These are phyloP conservation scores for Catharus bicknelli DNA, from an alignment of 2,113 vertebrate genomes.

Conservation along the genomic window DNA sequence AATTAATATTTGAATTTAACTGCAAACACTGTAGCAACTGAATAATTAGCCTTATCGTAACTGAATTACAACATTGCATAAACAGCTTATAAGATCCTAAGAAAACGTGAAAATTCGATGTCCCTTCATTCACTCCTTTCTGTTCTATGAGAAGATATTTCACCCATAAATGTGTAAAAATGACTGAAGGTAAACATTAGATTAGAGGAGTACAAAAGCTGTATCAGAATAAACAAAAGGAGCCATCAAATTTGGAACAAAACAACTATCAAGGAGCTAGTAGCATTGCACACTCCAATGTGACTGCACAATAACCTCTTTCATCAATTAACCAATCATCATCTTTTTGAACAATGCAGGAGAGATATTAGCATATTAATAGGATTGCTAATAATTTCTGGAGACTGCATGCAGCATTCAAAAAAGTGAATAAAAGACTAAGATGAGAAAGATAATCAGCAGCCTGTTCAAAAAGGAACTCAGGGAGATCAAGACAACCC, in stretches of 20 bases:
- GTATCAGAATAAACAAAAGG: not conserved
- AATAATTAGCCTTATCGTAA: not conserved
- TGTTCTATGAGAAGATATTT: not conserved
- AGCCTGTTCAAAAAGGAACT: not conserved
- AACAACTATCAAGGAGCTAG: not conserved
- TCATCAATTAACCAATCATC: not conserved
- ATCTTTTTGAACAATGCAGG: not conserved
- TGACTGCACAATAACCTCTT: not conserved
- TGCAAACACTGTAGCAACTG: not conserved
- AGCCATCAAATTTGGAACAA: not conserved
- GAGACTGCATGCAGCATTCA: not conserved
- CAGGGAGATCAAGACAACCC: not conserved
- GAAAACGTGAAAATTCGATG: not conserved
- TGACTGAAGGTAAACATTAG: not conserved
- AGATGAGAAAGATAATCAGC: not conserved
- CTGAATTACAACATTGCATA: not conserved
- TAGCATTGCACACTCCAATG: not conserved
- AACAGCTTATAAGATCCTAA: not conserved
- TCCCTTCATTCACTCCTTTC: not conserved
- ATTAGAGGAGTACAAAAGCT: not conserved
- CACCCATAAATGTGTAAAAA: not conserved
- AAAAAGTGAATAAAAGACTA: not conserved
- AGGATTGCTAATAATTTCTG: not conserved
- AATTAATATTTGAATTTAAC: not conserved
- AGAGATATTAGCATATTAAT: not conserved